These are phyloP conservation scores for Holocentrus rufus DNA, from an alignment of 2,797 vertebrate species.

Conservation along the genomic window DNA sequence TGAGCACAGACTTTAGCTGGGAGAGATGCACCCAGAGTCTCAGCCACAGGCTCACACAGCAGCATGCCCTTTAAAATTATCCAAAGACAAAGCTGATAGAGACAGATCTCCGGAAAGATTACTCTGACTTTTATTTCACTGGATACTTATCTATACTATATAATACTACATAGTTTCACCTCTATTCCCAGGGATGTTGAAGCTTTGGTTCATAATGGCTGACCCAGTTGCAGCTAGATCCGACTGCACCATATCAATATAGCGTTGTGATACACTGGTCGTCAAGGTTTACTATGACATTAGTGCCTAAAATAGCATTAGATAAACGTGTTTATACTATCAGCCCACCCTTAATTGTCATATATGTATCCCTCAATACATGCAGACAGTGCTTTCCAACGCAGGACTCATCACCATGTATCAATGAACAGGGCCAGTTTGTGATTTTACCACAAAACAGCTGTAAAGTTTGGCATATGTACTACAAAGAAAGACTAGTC, in stretches of 20 bases:
- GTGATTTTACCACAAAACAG: conserved; percentile 10
- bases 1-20: conserved; percentile 6
- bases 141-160: conserved; percentile 37
- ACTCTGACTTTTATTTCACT: conserved; percentile 39
- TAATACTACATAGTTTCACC: not conserved
- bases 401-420: not conserved
- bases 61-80: not conserved
- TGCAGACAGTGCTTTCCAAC: not conserved
- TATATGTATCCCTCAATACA: not conserved
- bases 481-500: conserved; percentile 20
- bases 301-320: not conserved
- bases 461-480: conserved; percentile 33
- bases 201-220: conserved; percentile 17
- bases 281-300: not conserved
- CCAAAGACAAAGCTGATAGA: conserved; percentile 38
- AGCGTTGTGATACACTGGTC: not conserved
- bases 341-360: not conserved
- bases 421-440: not conserved
- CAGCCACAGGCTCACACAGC: not conserved
- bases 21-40: conserved; percentile 24
- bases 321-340: not conserved
- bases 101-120: conserved; percentile 41
- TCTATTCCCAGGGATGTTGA: conserved; percentile 11
- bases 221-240: not conserved
- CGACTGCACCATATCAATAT: not conserved